Percentiles rank a stretch among this genome's conserved stretches.
Conservation (phyloP, 1,140 invertebrate genomes). For the Apolygus lucorum region DNA sequence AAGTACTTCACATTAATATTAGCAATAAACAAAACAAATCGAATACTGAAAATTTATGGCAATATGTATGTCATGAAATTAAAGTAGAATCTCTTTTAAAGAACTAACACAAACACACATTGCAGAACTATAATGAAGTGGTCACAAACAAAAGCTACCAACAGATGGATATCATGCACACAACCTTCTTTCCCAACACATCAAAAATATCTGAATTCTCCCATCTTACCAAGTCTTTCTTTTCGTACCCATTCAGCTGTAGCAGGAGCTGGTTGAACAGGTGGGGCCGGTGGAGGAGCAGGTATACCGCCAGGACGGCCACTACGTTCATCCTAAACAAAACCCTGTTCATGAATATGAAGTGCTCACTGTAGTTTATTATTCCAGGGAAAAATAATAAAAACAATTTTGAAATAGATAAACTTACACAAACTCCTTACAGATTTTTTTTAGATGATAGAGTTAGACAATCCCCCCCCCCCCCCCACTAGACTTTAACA, state of each 20-base stretch:
- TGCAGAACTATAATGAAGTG: background rate
- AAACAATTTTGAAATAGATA: no score
- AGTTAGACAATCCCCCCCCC: no score
- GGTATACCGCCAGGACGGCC: conserved; percentile 28
- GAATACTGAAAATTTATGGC: conserved; percentile 5
- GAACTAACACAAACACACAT: background rate
- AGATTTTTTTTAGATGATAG: no score
- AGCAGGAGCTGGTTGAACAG: conserved; percentile 45
- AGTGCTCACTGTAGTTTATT: no score
- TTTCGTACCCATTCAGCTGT: conserved; percentile 71
- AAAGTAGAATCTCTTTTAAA: no score
- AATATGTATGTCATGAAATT: conserved; percentile 10
- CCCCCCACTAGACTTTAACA: no score
- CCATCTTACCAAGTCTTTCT: conserved; percentile 85
- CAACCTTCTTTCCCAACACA: conserved; percentile 1
- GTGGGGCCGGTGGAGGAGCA: conserved; percentile 42
- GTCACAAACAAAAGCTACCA: conserved; percentile 7
- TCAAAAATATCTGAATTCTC: conserved; percentile 93
- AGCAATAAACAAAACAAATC: background rate
- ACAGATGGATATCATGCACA: background rate
- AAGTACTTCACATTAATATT: background rate
- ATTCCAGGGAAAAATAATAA: no score
- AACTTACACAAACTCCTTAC: no score
- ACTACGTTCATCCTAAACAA: conserved; percentile 29
- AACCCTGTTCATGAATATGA: no score